A percentile compares a stretch with the other conserved stretches of the same genome.
phyloP scores from a whole-genome alignment of 2,113 vertebrate genomes.

The Corydoras sp. region DNA sequence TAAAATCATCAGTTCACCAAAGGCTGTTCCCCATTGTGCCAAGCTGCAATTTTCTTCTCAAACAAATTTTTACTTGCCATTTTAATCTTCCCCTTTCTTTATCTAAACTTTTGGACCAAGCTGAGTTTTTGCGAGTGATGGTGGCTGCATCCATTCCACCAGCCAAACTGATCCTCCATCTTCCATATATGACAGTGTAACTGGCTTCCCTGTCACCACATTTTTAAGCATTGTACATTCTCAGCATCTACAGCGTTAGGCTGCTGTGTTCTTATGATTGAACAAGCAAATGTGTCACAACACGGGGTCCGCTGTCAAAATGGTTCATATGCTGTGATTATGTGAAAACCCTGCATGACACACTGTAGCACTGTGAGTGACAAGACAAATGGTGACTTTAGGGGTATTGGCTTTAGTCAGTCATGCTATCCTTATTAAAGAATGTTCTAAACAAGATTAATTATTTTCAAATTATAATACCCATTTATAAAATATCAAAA shows the following conservation, averaged over 20 bases:
- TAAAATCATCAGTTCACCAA: too few species aligned
- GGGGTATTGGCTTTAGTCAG: conserved; percentile 4
- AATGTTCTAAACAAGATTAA: not conserved
- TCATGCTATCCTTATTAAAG: not conserved
- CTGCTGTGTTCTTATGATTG: conserved; percentile 18
- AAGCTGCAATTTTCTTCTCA: not conserved
- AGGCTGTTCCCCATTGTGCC: not conserved
- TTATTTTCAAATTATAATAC: not conserved
- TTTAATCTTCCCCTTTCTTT: conserved; percentile 13
- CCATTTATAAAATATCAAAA: not conserved
- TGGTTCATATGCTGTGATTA: conserved; percentile 22
- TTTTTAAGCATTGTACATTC: conserved; percentile 23
- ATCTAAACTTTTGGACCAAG: conserved; percentile 28
- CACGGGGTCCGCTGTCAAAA: conserved; percentile 29
- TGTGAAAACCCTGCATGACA: conserved; percentile 10
- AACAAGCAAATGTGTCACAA: conserved; percentile 24
- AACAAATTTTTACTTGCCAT: not conserved
- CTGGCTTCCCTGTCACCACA: conserved; percentile 12
- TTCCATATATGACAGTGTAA: conserved; percentile 24
- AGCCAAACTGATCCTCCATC: conserved; percentile 14
- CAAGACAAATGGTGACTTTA: conserved; percentile 20
- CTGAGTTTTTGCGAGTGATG: not conserved
- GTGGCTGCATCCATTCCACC: conserved; percentile 18
- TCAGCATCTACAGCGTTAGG: conserved; percentile 21
- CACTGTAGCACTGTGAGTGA: conserved; percentile 7